Conservation (phyloP, 2,797 vertebrate species). For the Aulostomus chinensis region DNA sequence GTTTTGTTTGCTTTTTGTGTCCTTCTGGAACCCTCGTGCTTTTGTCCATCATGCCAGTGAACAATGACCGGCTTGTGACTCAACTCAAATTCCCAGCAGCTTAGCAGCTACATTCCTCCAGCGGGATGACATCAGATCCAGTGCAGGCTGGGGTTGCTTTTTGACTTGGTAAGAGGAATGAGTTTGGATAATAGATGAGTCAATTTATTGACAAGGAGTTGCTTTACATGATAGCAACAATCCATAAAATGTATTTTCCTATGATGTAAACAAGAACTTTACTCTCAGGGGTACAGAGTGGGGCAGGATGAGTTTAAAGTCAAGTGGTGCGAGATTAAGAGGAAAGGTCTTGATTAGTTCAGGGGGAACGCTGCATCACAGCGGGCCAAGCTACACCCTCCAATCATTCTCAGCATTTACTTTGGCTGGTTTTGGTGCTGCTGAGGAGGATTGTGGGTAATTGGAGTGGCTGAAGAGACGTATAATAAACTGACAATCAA, state of each 20-base stretch:
- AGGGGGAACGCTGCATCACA: conserved; percentile 15
- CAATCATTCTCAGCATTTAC: conserved; percentile 15
- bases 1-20: conserved; percentile 39
- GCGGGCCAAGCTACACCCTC: conserved; percentile 8
- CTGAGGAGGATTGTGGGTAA: no score
- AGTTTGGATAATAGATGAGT: no score
- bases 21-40: conserved; percentile 14
- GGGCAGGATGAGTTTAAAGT: conserved; percentile 21
- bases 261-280: conserved; percentile 21
- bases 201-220: conserved; percentile 27
- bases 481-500: conserved; percentile 34
- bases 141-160: conserved; percentile 15
- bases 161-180: no score
- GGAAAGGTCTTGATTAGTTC: conserved; percentile 24
- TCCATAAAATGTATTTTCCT: conserved; percentile 50
- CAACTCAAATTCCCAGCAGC: conserved; percentile 40
- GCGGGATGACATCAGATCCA: conserved; percentile 43
- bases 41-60: conserved; percentile 28
- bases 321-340: conserved; percentile 26
- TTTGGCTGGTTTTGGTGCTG: background rate
- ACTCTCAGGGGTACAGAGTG: conserved; percentile 28
- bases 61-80: conserved; percentile 39
- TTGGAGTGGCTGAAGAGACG: conserved; percentile 1
- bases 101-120: conserved; percentile 39
- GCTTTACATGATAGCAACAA: conserved; percentile 34